Evolutionary conservation across 2,888 invertebrate genomes (phyloP), one percentile per base, ranked within the genome.

Genomic region (Bombylius discolor): DNA sequence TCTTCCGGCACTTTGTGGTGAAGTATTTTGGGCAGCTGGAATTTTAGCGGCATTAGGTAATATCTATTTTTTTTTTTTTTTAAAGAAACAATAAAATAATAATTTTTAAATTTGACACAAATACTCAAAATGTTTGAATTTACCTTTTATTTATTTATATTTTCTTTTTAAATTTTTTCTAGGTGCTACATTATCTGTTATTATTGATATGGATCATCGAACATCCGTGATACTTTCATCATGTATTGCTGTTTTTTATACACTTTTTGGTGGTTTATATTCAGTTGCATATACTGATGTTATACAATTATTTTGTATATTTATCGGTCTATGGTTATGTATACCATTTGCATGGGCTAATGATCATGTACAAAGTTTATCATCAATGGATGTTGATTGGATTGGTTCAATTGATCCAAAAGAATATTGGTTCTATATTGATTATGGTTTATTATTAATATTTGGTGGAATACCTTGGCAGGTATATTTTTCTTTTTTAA

Each of bases 381-480:
- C 87, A 60, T 83, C 84, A 47, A 84, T 88, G 80, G 85, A 89
- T 34, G 85, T 88, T 53, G 90, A 93, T 70, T 95, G 94, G 94
- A 87, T 95, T 61, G 95, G 95, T 4, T 76, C 78, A 53, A 78
- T 95, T 12, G 81, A 85, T 0, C 75, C 83, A 0, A 75, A 79
- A 4, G 85, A 89, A 66, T 81, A 86, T 64, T 89, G 88, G 78
- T 85, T 79, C 64, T 97, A 96, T 70, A 65, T 90, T 52, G 97
- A 97, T 76, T 86, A 89, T 64, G 92, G 90, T 12, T 76, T 97
- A 64, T 78, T 98, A 64, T 79, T 97, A 57, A 77, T 96, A 51
- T 94, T 97, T 67, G 97, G 97, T 23, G 97, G 97, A 48, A 96
- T 97, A 65, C 97, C 97, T 0, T 97, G 97, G 95, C 93, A 96